Conservation (phyloP, 2,113 vertebrate species). For the Grammomys surdaster region DNA sequence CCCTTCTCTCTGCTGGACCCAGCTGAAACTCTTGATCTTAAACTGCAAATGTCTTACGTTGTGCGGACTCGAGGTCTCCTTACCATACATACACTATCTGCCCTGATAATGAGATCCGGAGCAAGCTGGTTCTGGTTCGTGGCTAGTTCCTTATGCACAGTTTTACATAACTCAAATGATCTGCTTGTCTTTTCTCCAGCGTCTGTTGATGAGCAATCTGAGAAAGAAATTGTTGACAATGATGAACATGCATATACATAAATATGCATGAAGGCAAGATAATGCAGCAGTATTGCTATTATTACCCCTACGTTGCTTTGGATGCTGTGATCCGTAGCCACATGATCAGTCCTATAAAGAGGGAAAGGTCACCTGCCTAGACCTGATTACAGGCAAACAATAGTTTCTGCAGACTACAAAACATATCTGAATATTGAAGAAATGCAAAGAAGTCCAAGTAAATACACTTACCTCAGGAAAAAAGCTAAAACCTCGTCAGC, state of each 20-base stretch:
- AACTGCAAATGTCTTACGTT: constrained; percentile 43
- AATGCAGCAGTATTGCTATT: constrained; percentile 41
- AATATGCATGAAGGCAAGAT: constrained; percentile 48
- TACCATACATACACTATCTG: constrained; percentile 25
- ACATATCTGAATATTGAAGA: constrained; percentile 54
- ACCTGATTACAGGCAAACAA: constrained; percentile 48
- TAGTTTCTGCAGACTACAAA: constrained; percentile 55
- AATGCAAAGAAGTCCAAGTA: constrained; percentile 60
- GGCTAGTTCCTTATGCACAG: constrained; percentile 51
- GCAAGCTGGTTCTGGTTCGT: constrained; percentile 44
- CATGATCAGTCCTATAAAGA: constrained; percentile 55
- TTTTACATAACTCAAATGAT: constrained; percentile 64
- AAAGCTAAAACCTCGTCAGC: constrained; percentile 48
- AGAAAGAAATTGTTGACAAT: constrained; percentile 66
- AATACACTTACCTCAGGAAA: constrained; percentile 52
- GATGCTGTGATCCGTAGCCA: constrained; percentile 47
- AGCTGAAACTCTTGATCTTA: neutral
- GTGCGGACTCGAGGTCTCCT: constrained; percentile 47
- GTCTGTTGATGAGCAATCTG: constrained; percentile 65
- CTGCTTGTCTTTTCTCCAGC: constrained; percentile 58
- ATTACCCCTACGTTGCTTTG: constrained; percentile 22
- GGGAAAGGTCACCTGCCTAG: constrained; percentile 40
- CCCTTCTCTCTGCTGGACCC: neutral
- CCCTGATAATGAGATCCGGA: constrained; percentile 46
- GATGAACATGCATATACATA: constrained; percentile 34